Evolutionary conservation across 2,797 vertebrate species (phyloP), one percentile per base, ranked within the genome.

Genomic region (Gymnothorax javanicus): DNA sequence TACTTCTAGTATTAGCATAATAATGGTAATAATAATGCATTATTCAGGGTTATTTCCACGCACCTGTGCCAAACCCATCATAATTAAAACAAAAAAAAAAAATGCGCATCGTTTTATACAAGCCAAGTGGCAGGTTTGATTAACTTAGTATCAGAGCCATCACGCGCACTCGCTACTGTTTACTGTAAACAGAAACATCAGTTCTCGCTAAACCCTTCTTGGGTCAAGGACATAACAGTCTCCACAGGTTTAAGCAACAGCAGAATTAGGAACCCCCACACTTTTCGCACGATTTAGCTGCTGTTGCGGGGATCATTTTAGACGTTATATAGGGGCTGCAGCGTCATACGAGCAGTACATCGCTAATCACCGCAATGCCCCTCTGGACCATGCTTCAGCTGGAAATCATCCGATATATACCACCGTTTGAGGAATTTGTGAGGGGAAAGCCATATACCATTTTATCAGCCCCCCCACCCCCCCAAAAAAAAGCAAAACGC

Each of bases 91-190:
- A 54, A 84, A 59, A 23, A 87, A 84, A 13, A 54, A 84, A 59
- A 23, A 27, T 82, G 69, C 86, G 82, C 82, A 84, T 82, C 58
- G 75, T 77, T 27, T 27, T 71, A 52, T 84, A 57, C 43, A 81
- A 56, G 52, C 67, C 20, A 87, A 87, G 86, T 82, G 75, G 82
- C 50, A 20, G 86, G 71, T 82, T 87, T 56, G 2, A 83, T 75
- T 84, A 87, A 87, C 86, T 87, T 87, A 54, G 77, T 81, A 56
- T 54, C 77, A 62, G 43, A 87, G 56, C 59, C 73, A 56, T 87
- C 67, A 83, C 56, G 54, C 56, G 54, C 50, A 58, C 81, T 82
- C 60, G 85, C 64, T 84, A 73, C 50, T 54, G 77, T 81, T 54
- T 27, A 69, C 43, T 85, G 67, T 64, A 77, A 85, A 77, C 25